These are phyloP conservation scores for Pelmatolapia mariae DNA, from an alignment of 2,113 vertebrate species.

Conservation along the genomic window DNA sequence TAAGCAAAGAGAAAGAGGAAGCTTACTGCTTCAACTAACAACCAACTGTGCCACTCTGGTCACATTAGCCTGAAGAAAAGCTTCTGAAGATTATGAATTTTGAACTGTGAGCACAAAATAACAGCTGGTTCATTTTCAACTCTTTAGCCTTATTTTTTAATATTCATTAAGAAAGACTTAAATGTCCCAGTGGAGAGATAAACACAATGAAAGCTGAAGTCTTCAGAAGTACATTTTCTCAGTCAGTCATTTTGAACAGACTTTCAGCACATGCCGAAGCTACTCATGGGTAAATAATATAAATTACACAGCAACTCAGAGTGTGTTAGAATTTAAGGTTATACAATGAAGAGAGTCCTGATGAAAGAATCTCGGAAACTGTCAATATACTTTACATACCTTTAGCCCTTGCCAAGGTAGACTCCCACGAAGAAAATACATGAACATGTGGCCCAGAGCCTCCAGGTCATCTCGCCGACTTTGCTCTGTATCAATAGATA, in stretches of 20 bases:
- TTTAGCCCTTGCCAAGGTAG: slow-evolving; percentile 98
- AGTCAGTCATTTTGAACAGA: not conserved
- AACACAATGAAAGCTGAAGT: not conserved
- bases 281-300: not conserved
- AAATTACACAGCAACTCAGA: not conserved
- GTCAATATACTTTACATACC: slow-evolving; percentile 64
- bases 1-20: not conserved
- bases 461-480: slow-evolving; percentile 97
- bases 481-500: slow-evolving; percentile 80
- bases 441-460: slow-evolving; percentile 99
- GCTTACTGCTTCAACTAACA: not conserved
- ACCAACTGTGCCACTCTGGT: not conserved
- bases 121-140: not conserved
- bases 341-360: not conserved
- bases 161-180: not conserved
- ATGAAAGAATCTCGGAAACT: not conserved
- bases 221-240: not conserved
- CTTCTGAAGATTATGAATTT: not conserved
- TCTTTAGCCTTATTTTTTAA: not conserved
- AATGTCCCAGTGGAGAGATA: not conserved
- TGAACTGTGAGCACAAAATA: not conserved
- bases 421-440: slow-evolving; percentile 99
- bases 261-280: not conserved
- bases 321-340: not conserved
- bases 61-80: not conserved